phyloP scores from a whole-genome alignment of 2,113 vertebrate species.

The Electrona antarctica region DNA sequence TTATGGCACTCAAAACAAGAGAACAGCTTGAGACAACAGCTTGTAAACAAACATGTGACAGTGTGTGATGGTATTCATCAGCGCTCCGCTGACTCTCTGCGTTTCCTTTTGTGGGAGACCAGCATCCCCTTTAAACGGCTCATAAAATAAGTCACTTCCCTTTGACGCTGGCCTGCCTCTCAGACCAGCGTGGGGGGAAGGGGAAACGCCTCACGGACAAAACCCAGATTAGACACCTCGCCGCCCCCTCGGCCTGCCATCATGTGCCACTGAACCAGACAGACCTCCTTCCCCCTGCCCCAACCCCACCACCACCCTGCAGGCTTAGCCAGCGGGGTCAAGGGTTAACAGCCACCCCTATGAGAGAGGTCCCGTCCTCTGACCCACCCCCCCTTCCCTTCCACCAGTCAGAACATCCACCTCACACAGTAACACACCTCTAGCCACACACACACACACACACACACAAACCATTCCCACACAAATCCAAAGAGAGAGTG shows the following conservation, averaged over 20 bases:
- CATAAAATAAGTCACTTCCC: conserved; percentile 81
- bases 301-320: conserved; percentile 66
- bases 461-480: conserved; percentile 28
- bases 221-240: conserved; percentile 80
- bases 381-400: conserved; percentile 60
- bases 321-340: conserved; percentile 76
- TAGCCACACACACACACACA: conserved; percentile 9
- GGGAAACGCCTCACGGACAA: conserved; percentile 74
- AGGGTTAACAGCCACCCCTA: conserved; percentile 80
- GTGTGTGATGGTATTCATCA: conserved; percentile 64
- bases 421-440: conserved; percentile 56
- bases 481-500: conserved; percentile 34
- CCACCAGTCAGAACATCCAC: conserved; percentile 65
- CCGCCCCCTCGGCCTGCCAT: conserved; percentile 65
- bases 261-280: conserved; percentile 72
- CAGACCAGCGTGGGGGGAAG: conserved; percentile 59
- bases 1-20: conserved; percentile 65
- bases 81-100: conserved; percentile 34
- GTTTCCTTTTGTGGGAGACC: conserved; percentile 59
- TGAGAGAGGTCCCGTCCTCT: conserved; percentile 82
- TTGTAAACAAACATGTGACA: conserved; percentile 74
- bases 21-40: conserved; percentile 31
- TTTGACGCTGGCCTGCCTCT: conserved; percentile 73
- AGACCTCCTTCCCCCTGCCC: conserved; percentile 51
- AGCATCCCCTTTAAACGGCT: conserved; percentile 73